Evolutionary conservation across 2,113 vertebrate genomes (phyloP), one percentile per base, ranked within the genome.

Genomic region (Ornithorhynchus anatinus): DNA sequence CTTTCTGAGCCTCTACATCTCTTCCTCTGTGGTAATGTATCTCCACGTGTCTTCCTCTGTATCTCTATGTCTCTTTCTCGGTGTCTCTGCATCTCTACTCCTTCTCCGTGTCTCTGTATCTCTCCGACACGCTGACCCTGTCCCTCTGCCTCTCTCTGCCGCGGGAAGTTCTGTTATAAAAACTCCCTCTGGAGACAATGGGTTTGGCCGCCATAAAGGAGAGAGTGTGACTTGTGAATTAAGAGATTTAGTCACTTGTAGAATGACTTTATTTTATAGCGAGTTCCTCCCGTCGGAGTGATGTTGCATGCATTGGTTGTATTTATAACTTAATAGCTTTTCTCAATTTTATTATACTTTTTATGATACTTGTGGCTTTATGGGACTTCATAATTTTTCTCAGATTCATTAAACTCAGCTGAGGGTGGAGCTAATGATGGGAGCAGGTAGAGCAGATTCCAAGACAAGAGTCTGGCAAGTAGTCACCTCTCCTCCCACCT

Each of bases 241-340:
- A 84, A 90, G 81, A 84, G 89, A 82, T 82, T 88, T 80, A 90
- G 85, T 90, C 87, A 92, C 90, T 84, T 85, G 90, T 73, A 71
- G 86, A 77, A 84, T 86, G 86, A 85, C 88, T 92, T 92, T 86
- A 84, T 91, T 93, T 92, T 93, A 93, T 33, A 44, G 89, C 79
- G 61, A 52, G 80, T 80, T 86, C 87, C 91, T 89, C 82, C 70
- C 75, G 61, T 68, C 85, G 80, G 88, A 92, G 90, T 89, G 91
- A 90, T 88, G 91, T 48, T 84, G 89, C 86, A 45, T 84, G 89
- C 81, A 76, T 89, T 68, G 89, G 88, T 88, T 92, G 90, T 92
- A 89, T 93, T 93, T 92, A 92, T 92, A 92, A 93, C 90, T 91
- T 92, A 92, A 93, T 88, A 77, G 90, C 91, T 92, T 92, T 92